Conservation (phyloP, 2,797 vertebrate genomes). For the Spinibarbus caldwelli region DNA sequence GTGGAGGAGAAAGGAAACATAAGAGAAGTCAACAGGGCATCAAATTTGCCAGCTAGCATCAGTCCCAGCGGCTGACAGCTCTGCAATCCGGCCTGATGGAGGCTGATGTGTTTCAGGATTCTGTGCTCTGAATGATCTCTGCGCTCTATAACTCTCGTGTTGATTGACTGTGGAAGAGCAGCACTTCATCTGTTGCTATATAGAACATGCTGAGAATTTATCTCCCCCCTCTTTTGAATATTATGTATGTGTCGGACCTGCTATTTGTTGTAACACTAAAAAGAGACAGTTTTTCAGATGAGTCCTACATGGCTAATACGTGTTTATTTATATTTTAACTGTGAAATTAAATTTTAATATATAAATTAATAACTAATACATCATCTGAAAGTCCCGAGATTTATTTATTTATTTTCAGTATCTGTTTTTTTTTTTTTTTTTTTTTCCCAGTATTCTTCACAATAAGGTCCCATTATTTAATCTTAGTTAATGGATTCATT, state of each 20-base stretch:
- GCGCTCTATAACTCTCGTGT: background rate
- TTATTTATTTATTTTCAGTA: no score
- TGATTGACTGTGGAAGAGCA: conserved; percentile 23
- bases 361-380: background rate
- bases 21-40: conserved; percentile 49
- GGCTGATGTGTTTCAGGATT: conserved; percentile 37
- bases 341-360: background rate
- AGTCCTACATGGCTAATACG: background rate
- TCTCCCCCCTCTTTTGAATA: background rate
- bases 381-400: background rate
- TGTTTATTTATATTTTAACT: background rate
- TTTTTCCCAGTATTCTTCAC: no score
- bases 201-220: background rate
- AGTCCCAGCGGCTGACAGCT: conserved; percentile 42
- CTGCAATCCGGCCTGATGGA: conserved; percentile 30
- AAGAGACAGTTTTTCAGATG: background rate
- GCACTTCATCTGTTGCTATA: background rate
- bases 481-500: no score
- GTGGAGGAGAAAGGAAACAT: conserved; percentile 46
- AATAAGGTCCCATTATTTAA: no score
- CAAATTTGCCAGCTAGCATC: conserved; percentile 38
- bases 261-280: background rate
- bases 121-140: conserved; percentile 32
- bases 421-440: no score
- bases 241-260: background rate